Conservation (phyloP, 2,113 vertebrate species). For the Thryonomys swinderianus region DNA sequence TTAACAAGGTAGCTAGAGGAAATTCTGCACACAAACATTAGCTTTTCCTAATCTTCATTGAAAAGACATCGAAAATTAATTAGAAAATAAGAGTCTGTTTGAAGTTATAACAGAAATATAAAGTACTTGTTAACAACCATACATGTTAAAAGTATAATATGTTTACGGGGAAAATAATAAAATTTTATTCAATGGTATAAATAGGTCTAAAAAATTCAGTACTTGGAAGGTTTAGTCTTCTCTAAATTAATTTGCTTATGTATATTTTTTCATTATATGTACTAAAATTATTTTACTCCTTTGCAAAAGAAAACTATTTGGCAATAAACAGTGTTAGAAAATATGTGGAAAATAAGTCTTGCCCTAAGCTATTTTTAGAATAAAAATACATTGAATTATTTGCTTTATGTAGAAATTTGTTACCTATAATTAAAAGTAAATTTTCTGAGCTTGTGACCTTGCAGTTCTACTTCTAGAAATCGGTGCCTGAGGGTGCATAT, state of each 20-base stretch:
- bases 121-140: background rate
- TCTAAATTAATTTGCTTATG: conserved; percentile 38
- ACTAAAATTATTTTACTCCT: conserved; percentile 16
- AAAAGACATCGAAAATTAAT: conserved; percentile 26
- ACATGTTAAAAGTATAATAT: background rate
- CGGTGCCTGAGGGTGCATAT: conserved; percentile 8
- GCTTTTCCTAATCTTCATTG: background rate
- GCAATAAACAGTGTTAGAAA: conserved; percentile 6
- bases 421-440: conserved; percentile 61
- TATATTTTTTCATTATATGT: background rate
- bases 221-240: background rate
- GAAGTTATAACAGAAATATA: background rate
- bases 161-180: conserved; percentile 35
- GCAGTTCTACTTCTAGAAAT: conserved; percentile 45
- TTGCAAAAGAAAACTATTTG: background rate
- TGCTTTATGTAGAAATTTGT: conserved; percentile 50
- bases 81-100: background rate
- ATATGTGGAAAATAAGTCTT: background rate
- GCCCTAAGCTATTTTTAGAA: conserved; percentile 48
- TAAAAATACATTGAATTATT: conserved; percentile 45
- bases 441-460: conserved; percentile 37
- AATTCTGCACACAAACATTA: conserved; percentile 9
- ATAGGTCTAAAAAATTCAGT: conserved; percentile 19
- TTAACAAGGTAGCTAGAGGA: background rate
- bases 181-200: conserved; percentile 27